Evolutionary conservation across 2,797 vertebrate genomes (phyloP).

Genomic region (Microchirus variegatus): DNA sequence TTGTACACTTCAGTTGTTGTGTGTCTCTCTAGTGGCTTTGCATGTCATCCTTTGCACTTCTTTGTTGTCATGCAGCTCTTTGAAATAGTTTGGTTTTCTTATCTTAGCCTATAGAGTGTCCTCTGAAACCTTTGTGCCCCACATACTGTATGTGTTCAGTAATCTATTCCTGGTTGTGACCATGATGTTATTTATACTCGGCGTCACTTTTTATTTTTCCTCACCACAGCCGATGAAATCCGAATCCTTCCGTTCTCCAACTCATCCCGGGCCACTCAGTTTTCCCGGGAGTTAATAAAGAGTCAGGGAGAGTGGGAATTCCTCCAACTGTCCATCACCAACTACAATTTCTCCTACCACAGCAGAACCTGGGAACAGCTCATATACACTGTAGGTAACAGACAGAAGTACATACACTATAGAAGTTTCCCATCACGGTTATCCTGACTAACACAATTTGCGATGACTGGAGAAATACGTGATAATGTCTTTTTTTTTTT

Average conservation of each 20-base stretch:
- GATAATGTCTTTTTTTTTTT: too few relatives aligned
- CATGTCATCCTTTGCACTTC: too few relatives aligned
- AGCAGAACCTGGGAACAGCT: conserved; percentile 54
- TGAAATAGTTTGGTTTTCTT: too few relatives aligned
- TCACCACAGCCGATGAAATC: conserved; percentile 60
- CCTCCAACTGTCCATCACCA: conserved; percentile 56
- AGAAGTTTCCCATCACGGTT: too few relatives aligned
- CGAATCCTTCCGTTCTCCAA: conserved; percentile 66
- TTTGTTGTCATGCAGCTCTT: too few relatives aligned
- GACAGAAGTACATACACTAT: not conserved
- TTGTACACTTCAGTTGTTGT: too few relatives aligned
- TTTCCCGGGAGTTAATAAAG: conserved; percentile 59
- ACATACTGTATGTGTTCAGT: too few relatives aligned
- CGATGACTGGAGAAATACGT: too few relatives aligned
- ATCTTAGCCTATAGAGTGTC: too few relatives aligned
- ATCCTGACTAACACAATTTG: too few relatives aligned
- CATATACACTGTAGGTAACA: conserved; percentile 65
- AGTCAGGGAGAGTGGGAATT: conserved; percentile 81
- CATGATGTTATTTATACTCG: not conserved
- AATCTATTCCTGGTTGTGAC: not conserved
- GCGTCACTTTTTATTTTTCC: not conserved
- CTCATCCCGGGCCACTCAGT: conserved; percentile 72
- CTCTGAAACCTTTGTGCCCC: not conserved
- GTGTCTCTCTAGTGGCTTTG: too few relatives aligned
- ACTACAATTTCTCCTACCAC: conserved; percentile 8